Conservation (phyloP, 1,140 invertebrate genomes). For the Drosophila pseudoananassae region DNA sequence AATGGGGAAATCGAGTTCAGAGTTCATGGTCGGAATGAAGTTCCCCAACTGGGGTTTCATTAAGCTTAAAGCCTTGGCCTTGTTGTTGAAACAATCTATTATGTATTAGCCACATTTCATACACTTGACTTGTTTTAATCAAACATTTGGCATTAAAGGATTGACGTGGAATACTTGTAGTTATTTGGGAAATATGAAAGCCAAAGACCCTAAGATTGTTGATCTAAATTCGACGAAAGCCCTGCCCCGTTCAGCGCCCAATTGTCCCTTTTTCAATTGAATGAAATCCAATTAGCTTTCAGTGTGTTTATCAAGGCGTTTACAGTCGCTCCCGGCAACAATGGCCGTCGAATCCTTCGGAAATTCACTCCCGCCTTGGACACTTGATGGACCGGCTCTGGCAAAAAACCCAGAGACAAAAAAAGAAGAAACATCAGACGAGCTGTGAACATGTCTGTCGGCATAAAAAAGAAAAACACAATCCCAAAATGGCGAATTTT, state of each 20-base stretch:
- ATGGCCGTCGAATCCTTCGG: conserved; percentile 56
- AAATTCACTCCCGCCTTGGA: neutral
- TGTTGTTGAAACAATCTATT: neutral
- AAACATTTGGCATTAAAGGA: neutral
- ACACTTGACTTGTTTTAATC: neutral
- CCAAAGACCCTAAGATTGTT: neutral
- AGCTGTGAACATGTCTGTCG: conserved; percentile 18
- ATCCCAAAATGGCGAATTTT: conserved; percentile 22
- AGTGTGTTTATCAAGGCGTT: conserved; percentile 67
- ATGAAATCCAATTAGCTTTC: conserved; percentile 77
- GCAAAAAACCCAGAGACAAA: neutral
- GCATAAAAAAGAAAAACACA: conserved; percentile 6
- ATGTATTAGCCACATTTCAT: neutral
- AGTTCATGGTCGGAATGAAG: neutral
- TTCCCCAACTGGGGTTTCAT: neutral
- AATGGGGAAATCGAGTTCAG: neutral
- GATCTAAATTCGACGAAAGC: neutral
- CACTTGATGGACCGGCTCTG: neutral
- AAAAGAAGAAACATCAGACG: conserved; percentile 18
- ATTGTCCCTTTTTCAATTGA: conserved; percentile 30
- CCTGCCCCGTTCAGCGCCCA: neutral
- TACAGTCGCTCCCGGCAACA: conserved; percentile 49
- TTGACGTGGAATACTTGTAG: neutral
- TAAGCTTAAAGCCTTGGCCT: neutral
- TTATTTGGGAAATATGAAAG: neutral